phyloP scores from a whole-genome alignment of 2,888 invertebrate genomes.

The Synergus umbraculus region DNA sequence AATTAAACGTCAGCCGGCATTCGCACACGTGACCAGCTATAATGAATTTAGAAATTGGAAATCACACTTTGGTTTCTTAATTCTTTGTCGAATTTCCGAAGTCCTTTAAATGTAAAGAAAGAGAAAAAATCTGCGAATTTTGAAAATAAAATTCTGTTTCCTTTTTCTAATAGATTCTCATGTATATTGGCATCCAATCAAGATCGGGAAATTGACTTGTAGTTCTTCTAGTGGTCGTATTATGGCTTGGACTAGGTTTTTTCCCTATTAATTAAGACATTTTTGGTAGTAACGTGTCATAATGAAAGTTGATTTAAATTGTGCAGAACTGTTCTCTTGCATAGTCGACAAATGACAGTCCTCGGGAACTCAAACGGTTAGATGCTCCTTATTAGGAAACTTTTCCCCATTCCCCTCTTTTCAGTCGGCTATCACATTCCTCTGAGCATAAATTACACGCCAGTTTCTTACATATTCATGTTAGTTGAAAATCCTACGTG shows the following conservation, averaged over 20 bases:
- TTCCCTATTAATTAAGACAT: not conserved
- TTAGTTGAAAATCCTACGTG: slow-evolving; percentile 18
- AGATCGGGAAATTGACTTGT: slow-evolving; percentile 5
- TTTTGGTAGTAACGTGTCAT: slow-evolving; percentile 2
- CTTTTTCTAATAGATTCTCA: not conserved
- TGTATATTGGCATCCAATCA: not conserved
- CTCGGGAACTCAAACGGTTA: not conserved
- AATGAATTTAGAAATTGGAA: slow-evolving; percentile 29
- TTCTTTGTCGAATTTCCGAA: not conserved
- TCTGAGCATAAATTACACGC: slow-evolving; percentile 16
- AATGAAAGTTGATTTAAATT: slow-evolving; percentile 37
- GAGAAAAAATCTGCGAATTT: too few relatives aligned
- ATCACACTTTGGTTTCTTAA: slow-evolving; percentile 2
- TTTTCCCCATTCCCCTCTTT: slow-evolving; percentile 22
- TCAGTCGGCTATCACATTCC: slow-evolving; percentile 21
- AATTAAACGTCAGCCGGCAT: not conserved
- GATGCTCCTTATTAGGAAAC: slow-evolving; percentile 35
- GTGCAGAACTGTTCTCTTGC: slow-evolving; percentile 21
- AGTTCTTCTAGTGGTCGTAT: not conserved
- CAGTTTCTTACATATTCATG: slow-evolving; percentile 28
- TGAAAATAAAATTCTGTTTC: too few relatives aligned
- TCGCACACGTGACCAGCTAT: slow-evolving; percentile 40
- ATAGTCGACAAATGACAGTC: slow-evolving; percentile 17
- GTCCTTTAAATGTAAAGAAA: not conserved
- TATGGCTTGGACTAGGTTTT: not conserved